These are phyloP conservation scores for Agrypnia vestita DNA, from an alignment of 1,140 invertebrate genomes.

Conservation along the genomic window DNA sequence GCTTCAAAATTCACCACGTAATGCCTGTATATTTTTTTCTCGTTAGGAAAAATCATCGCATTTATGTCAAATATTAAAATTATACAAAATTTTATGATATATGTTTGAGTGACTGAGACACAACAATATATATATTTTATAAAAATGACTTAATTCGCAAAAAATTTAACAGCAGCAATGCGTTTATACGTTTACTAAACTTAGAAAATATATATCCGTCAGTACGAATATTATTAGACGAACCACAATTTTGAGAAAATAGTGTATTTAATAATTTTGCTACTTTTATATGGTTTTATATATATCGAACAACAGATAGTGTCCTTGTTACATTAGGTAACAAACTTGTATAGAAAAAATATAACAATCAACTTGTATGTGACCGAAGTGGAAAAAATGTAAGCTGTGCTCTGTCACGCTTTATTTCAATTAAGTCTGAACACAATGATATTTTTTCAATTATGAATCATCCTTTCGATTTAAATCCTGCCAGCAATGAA, in stretches of 20 bases:
- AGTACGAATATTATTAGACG: not conserved
- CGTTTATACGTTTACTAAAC: not conserved
- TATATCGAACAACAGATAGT: not conserved
- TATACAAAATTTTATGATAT: slow-evolving; percentile 6
- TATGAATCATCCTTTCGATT: not conserved
- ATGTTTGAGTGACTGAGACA: slow-evolving; percentile 25
- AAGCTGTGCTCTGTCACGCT: too few relatives aligned
- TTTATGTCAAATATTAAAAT: slow-evolving; percentile 19
- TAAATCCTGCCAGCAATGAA: not conserved
- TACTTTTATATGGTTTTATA: slow-evolving; percentile 44
- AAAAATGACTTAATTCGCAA: slow-evolving; percentile 9
- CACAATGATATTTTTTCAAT: too few relatives aligned
- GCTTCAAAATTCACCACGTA: slow-evolving; percentile 39
- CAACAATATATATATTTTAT: not conserved
- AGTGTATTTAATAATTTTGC: slow-evolving; percentile 29
- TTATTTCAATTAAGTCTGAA: too few relatives aligned
- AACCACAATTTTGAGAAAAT: slow-evolving; percentile 4
- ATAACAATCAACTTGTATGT: too few relatives aligned
- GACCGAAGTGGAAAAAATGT: too few relatives aligned
- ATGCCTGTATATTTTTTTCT: slow-evolving; percentile 36
- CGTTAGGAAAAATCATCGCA: slow-evolving; percentile 35
- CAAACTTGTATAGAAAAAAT: too few relatives aligned
- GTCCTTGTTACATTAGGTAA: too few relatives aligned
- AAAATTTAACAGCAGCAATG: not conserved
- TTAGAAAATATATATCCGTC: not conserved